Evolutionary conservation across 2,797 vertebrate species (phyloP), one percentile per base, ranked within the genome.

Genomic region (Carduelis carduelis): DNA sequence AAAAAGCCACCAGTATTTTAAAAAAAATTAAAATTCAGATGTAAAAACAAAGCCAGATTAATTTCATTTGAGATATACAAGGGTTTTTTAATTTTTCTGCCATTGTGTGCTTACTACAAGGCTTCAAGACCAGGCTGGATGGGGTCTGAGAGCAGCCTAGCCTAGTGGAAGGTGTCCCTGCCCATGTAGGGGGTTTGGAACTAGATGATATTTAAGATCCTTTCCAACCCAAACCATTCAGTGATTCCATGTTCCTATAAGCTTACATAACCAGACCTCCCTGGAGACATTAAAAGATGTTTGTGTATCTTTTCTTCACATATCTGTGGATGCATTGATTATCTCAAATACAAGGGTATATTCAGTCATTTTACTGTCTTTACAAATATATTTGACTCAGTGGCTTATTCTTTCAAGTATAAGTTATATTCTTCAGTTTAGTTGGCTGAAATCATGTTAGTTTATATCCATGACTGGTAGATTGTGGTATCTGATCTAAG

Each of bases 221-320:
- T 37, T 78, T 64, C 59, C 18, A 52, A 47, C 5, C 4, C 24
- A 77, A 70, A 77, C 2, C 10, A 32, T 59, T 65, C 18, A 26
- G 0, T 70, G 24, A 57, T 46, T 57, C 12, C 7, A 3, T 23
- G 8, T 14, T 57, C 39, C 21, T 65, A 52, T 23, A 24, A 71
- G 46, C 3, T 63, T 83, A 12, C 7, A 68, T 26, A 79, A 84
- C 9, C 22, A 71, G 6, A 47, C 15, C 8, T 89, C 28, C 12
- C 2, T 8, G 49, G 8, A 81, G 35, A 53, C 9, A 55, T 15
- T 41, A 41, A 84, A 87, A 75, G 61, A 46, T 47, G 4, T 9
- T 50, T 0, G 0, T 78, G 11, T 2, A 32, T 61, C 8, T 70
- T 75, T 83, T 52, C 9, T 69, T 83, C 35, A 26, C 0, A 0